A percentile compares a stretch with the other conserved stretches of the same genome.
These are phyloP conservation scores for Micronycteris hirsuta DNA, from an alignment of 2,113 vertebrate species.

Conservation along the genomic window DNA sequence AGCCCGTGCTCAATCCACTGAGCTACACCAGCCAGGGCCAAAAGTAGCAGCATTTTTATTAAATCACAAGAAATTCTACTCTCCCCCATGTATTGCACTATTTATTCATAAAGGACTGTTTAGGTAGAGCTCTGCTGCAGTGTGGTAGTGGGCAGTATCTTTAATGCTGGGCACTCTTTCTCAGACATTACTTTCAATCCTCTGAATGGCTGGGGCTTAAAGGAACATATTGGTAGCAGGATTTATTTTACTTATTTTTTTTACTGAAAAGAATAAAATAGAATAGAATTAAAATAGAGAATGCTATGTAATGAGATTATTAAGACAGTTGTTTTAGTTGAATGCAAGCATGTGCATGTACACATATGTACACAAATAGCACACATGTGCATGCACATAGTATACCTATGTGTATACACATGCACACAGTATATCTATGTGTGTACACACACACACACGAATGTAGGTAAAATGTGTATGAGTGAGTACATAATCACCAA, in stretches of 20 bases:
- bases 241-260: neutral
- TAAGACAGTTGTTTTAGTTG: neutral
- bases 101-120: neutral
- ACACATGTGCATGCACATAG: neutral
- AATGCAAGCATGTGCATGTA: neutral
- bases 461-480: neutral
- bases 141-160: neutral
- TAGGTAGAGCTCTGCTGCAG: neutral
- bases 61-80: neutral
- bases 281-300: neutral
- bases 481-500: neutral
- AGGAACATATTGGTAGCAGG: neutral
- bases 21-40: no score
- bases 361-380: neutral
- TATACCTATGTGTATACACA: no score
- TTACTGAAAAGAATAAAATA: neutral
- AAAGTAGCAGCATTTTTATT: conserved; percentile 7
- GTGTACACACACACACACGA: neutral
- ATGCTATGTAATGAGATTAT: neutral
- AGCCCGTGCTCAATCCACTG: no score
- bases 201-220: neutral
- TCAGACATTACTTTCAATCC: neutral
- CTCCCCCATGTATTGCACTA: neutral
- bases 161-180: neutral
- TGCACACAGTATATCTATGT: neutral